A percentile compares a stretch with the other conserved stretches of the same genome.
These are phyloP conservation scores for Dynastes grantii DNA, from an alignment of 2,888 invertebrate genomes.

Conservation along the genomic window DNA sequence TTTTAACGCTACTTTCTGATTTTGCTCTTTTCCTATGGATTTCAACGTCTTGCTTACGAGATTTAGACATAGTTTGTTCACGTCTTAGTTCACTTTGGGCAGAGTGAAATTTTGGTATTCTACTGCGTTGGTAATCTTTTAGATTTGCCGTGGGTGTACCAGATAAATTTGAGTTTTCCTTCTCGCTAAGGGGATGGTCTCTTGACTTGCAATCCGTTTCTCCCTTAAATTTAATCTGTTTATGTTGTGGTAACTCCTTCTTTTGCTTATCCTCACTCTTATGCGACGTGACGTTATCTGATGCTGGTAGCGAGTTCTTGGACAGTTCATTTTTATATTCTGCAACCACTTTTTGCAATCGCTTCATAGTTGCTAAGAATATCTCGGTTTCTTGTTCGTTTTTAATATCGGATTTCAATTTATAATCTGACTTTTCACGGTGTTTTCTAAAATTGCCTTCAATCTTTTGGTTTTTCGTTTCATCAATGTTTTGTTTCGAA, in stretches of 20 bases:
- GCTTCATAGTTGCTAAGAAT: background rate
- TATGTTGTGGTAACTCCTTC: background rate
- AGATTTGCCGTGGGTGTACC: background rate
- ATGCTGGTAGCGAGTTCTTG: background rate
- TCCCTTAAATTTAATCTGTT: background rate
- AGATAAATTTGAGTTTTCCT: background rate
- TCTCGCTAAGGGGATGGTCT: background rate
- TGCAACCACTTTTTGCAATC: background rate
- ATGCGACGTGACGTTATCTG: background rate
- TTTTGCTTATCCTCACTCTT: background rate
- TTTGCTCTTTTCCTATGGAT: background rate
- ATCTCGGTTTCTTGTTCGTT: background rate
- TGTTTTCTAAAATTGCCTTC: background rate
- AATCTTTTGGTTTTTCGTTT: background rate
- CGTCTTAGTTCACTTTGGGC: background rate
- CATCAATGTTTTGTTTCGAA: background rate
- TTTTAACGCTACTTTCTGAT: background rate
- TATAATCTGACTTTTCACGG: background rate
- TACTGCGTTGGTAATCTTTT: background rate
- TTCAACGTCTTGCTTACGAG: background rate
- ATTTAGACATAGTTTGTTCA: background rate
- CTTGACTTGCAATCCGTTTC: background rate
- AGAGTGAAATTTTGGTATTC: background rate
- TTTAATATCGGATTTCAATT: background rate
- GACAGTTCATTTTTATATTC: background rate